Evolutionary conservation across 1,140 invertebrate species (phyloP).

Genomic region (Propsilocerus akamusi): DNA sequence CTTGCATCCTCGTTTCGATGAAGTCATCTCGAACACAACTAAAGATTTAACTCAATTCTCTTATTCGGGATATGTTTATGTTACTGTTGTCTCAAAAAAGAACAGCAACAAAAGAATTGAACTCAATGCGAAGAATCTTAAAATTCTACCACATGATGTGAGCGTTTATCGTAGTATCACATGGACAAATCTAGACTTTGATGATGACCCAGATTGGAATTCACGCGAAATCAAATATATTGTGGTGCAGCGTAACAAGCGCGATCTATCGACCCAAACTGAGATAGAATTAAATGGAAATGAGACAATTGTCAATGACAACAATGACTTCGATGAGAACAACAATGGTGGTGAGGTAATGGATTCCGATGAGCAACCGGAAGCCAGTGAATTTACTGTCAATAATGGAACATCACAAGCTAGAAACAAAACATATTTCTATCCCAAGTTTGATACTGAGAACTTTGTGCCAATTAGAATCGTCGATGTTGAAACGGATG

Average conservation of each 20-base stretch:
- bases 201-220: background rate
- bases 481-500: background rate
- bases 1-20: background rate
- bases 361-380: background rate
- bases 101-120: background rate
- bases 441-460: background rate
- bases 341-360: background rate
- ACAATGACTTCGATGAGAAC: too few relatives aligned
- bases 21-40: background rate
- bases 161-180: background rate
- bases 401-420: background rate
- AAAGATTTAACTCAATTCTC: background rate
- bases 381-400: background rate
- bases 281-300: background rate
- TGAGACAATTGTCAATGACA: background rate
- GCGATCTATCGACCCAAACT: background rate
- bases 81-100: background rate
- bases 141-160: background rate
- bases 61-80: background rate
- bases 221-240: slow-evolving; percentile 1
- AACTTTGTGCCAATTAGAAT: background rate
- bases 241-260: background rate
- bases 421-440: background rate
- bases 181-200: background rate
- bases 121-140: background rate